Base-by-base conservation (phyloP, 2,888 invertebrate genomes). In the Hirtodrosophila duncani region DNA sequence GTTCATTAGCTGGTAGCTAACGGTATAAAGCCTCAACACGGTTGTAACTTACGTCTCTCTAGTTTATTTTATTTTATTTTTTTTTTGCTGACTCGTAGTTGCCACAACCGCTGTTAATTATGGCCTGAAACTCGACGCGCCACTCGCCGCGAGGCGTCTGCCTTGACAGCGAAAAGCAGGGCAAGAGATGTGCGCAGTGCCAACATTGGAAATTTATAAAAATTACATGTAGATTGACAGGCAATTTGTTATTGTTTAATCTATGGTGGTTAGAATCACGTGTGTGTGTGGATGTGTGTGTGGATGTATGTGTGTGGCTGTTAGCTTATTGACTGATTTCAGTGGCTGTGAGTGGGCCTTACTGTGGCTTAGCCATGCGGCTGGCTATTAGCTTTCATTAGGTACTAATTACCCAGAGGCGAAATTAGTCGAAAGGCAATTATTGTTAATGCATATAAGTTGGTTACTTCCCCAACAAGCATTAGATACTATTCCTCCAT, bases 171-270 rank as follows among this genome's bases (percentile, higher is more conserved):
- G 17, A n/a, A 2, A 10, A 23, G 10, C 8, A 31, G 20, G 27
- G 24, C 24, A 27, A 18, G n/a, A 10, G 31, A 18, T 37, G 26
- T 30, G 26, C 30, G 31, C 24, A 9, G 56, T 39, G 43, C 27
- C 37, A 27, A 18, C 49, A 45, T 50, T 79, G 63, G 43, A 72
- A 74, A 81, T 78, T 78, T 78, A 75, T 81, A 75, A 78, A 81
- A 75, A 79, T 81, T 79, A 81, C 79, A 78, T 63, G 75, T 81
- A 78, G 75, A 75, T 81, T 75, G 75, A 78, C 79, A 75, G 75
- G 67, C 81, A 81, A 75, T 75, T 75, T 81, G 74, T 81, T 81
- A 61, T 61, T 63, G 60, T 67, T 49, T 68, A 65, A 65, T 66
- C 55, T 63, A 48, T 43, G 75, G 65, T 41, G 70, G 46, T 63